Conservation (phyloP, 2,797 vertebrate species). For the Scarus forsteni region DNA sequence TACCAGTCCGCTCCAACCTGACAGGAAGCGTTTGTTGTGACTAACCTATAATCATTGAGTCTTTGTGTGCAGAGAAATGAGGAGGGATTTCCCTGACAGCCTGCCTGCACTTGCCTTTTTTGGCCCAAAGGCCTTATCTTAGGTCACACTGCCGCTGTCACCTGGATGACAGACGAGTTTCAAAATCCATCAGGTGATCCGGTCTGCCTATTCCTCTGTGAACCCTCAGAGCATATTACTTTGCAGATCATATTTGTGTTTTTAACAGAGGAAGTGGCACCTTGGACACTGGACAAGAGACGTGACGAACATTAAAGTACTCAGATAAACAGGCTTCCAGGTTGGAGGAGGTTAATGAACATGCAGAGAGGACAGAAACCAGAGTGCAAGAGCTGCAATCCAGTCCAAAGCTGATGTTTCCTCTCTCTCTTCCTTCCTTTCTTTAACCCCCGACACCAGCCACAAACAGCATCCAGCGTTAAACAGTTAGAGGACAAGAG, state of each 20-base stretch:
- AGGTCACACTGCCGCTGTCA: slow-evolving; percentile 62
- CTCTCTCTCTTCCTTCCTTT: slow-evolving; percentile 78
- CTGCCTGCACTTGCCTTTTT: slow-evolving; percentile 74
- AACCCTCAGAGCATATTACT: slow-evolving; percentile 52
- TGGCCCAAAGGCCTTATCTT: slow-evolving; percentile 70
- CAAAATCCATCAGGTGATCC: slow-evolving; percentile 72
- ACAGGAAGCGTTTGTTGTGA: slow-evolving; percentile 77
- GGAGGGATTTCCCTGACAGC: slow-evolving; percentile 76
- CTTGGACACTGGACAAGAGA: slow-evolving; percentile 30
- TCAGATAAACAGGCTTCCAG: slow-evolving; percentile 67
- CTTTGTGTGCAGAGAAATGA: slow-evolving; percentile 78
- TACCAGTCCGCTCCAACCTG: slow-evolving; percentile 43
- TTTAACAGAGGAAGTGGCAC: slow-evolving; percentile 70
- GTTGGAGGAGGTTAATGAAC: slow-evolving; percentile 74
- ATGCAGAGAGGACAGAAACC: slow-evolving; percentile 74
- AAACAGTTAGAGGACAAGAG: slow-evolving; percentile 47
- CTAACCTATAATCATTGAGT: slow-evolving; percentile 75
- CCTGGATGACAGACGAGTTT: slow-evolving; percentile 68
- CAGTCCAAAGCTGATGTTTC: slow-evolving; percentile 67
- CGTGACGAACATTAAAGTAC: slow-evolving; percentile 38
- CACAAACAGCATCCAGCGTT: slow-evolving; percentile 59
- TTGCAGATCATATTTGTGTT: slow-evolving; percentile 60
- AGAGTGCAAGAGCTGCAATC: slow-evolving; percentile 62
- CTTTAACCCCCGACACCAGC: slow-evolving; percentile 43
- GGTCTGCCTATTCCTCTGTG: slow-evolving; percentile 53